Evolutionary conservation across 2,113 vertebrate species (phyloP).

Genomic region (Trogon melanurus): DNA sequence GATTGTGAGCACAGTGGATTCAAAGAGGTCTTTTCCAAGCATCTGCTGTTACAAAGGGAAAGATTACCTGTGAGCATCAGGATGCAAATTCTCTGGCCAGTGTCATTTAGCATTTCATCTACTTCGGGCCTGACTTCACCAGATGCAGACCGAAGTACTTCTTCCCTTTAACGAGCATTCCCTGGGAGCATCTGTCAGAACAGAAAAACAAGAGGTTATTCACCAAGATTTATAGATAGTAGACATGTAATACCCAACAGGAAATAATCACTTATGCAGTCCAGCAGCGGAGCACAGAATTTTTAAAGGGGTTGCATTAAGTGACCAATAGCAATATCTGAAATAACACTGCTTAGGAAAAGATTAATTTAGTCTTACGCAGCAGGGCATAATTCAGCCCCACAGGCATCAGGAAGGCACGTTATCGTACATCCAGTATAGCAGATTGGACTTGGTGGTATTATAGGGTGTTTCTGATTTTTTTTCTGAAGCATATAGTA

Average conservation of each 20-base stretch:
- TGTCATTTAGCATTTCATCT: background rate
- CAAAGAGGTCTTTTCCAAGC: background rate
- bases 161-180: background rate
- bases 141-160: background rate
- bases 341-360: background rate
- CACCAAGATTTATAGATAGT: background rate
- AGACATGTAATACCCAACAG: background rate
- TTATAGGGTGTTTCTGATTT: background rate
- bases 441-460: background rate
- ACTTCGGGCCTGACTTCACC: background rate
- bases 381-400: slow-evolving; percentile 8
- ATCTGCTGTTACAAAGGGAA: background rate
- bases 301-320: background rate
- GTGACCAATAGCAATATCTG: slow-evolving; percentile 10
- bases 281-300: background rate
- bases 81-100: background rate
- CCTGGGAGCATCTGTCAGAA: slow-evolving; percentile 20
- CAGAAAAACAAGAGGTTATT: slow-evolving; percentile 16
- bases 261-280: slow-evolving; percentile 29
- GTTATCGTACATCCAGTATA: background rate
- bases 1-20: background rate
- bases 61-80: background rate
- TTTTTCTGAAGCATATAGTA: background rate
- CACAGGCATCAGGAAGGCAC: background rate
- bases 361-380: background rate